Conservation (phyloP, 1,140 invertebrate species). For the Chrysoperla carnea region DNA sequence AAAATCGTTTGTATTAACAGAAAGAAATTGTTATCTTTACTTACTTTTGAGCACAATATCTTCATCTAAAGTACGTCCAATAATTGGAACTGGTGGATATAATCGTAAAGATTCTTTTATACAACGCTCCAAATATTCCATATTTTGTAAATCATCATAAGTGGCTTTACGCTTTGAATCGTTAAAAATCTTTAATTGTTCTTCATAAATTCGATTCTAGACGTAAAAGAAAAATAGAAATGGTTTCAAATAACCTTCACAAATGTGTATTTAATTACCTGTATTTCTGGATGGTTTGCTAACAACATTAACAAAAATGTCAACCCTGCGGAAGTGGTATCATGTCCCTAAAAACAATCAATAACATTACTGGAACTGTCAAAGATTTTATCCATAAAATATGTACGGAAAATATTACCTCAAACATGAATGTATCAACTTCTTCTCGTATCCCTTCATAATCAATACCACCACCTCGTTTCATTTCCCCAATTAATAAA, state of each 20-base stretch:
- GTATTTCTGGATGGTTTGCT: conserved; percentile 5
- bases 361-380: too few species aligned
- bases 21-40: too few species aligned
- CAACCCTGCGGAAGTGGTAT: conserved; percentile 7
- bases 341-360: conserved; percentile 6
- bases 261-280: conserved; percentile 1
- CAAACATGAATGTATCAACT: conserved; percentile 59
- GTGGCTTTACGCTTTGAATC: conserved; percentile 14
- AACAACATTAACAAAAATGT: conserved; percentile 6
- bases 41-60: conserved; percentile 14
- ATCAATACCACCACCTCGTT: conserved; percentile 27
- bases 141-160: conserved; percentile 33
- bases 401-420: conserved; percentile 25
- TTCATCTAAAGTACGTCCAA: conserved; percentile 31
- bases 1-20: too few species aligned
- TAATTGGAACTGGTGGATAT: conserved; percentile 52
- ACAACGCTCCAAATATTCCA: conserved; percentile 44
- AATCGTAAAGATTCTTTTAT: conserved; percentile 43
- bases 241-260: too few species aligned
- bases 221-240: background rate
- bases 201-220: conserved; percentile 28
- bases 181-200: conserved; percentile 20
- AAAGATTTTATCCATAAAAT: too few species aligned
- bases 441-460: conserved; percentile 50
- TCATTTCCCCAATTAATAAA: conserved; percentile 36